Conservation (phyloP, 2,113 vertebrate species). For the Pelusios castaneus region DNA sequence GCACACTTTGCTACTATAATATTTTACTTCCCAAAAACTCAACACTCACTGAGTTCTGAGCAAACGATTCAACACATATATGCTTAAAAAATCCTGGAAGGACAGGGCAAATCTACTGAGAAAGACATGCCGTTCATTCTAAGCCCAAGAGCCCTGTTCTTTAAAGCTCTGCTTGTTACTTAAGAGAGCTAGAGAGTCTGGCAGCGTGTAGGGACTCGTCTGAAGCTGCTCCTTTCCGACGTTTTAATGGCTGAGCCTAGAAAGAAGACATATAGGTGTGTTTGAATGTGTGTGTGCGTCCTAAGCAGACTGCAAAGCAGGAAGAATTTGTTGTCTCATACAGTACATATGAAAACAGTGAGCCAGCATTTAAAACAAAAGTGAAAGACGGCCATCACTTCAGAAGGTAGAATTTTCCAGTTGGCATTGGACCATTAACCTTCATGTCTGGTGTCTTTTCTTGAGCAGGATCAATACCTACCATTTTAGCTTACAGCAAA, state of each 20-base stretch:
- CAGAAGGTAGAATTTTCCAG: not conserved
- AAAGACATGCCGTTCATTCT: constrained; percentile 2
- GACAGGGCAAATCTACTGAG: not conserved
- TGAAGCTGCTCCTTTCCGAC: constrained; percentile 54
- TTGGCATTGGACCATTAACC: not conserved
- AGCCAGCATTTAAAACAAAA: not conserved
- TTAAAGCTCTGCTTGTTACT: constrained; percentile 53
- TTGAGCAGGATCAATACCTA: not conserved
- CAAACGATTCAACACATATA: not conserved
- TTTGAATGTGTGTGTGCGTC: constrained; percentile 17
- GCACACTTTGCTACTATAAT: accelerated
- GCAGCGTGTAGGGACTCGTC: constrained; percentile 58
- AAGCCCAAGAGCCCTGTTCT: constrained; percentile 47
- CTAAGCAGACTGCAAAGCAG: not conserved
- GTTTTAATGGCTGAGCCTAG: constrained; percentile 56
- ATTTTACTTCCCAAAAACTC: not conserved
- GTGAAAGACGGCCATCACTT: not conserved
- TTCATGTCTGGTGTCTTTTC: not conserved
- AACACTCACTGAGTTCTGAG: not conserved
- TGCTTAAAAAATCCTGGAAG: not conserved
- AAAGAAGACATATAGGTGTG: not conserved
- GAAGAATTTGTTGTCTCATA: not conserved
- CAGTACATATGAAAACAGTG: not conserved
- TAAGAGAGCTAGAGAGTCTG: constrained; percentile 23
- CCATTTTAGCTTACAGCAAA: not conserved